phyloP scores from a whole-genome alignment of 30 jellyfish, hydroid and myxozoan species.

The Hydractinia echinata region DNA sequence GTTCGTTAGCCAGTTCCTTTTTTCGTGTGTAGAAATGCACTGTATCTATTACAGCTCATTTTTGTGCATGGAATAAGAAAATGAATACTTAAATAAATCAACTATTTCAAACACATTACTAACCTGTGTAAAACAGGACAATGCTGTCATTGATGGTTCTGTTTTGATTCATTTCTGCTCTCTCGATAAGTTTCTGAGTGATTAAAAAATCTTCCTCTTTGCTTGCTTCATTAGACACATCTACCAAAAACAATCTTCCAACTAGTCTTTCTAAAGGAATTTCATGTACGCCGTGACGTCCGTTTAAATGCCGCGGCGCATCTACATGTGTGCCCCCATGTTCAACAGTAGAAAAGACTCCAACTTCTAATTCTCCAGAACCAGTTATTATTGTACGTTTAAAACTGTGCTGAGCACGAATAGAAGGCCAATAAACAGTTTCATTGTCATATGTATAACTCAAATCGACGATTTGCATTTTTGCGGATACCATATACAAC shows the following conservation, averaged over 20 bases:
- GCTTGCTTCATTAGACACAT: slow-evolving; percentile 42
- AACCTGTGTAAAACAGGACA: slow-evolving; percentile 68
- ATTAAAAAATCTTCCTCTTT: slow-evolving; percentile 40
- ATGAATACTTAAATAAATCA: too few species aligned
- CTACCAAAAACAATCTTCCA: slow-evolving; percentile 48
- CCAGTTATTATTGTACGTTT: too few species aligned
- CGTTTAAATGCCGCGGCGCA: slow-evolving; percentile 82
- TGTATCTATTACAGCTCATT: background rate
- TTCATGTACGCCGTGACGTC: slow-evolving; percentile 44
- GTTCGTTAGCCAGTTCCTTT: too few species aligned
- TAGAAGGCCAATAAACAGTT: too few species aligned
- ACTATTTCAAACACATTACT: background rate
- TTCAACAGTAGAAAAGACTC: slow-evolving; percentile 37
- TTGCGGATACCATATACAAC: too few species aligned
- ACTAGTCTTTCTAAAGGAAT: slow-evolving; percentile 52
- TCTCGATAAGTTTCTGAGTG: slow-evolving; percentile 34
- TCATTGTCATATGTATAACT: too few species aligned
- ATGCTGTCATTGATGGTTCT: slow-evolving; percentile 40
- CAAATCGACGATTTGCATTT: too few species aligned
- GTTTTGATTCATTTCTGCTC: slow-evolving; percentile 47
- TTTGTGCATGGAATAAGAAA: too few species aligned
- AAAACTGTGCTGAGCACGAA: too few species aligned
- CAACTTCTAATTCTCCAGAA: too few species aligned
- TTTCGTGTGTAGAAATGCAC: too few species aligned
- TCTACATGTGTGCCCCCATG: slow-evolving; percentile 89